These are phyloP conservation scores for Tapirus terrestris DNA, from an alignment of 2,113 vertebrate genomes.

Conservation along the genomic window DNA sequence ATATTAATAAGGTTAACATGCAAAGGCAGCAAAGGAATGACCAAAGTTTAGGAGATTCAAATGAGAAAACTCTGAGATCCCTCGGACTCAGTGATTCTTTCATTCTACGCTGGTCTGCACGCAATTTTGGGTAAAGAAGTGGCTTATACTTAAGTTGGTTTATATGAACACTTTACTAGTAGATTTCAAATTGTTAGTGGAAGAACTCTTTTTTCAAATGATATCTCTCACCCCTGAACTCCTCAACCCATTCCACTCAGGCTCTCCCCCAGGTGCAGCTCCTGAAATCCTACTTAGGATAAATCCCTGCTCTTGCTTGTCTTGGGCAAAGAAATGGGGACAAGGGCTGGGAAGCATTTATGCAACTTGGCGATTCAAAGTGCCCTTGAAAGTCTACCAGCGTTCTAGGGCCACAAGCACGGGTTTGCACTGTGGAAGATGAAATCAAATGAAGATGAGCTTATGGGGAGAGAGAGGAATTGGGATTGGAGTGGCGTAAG, in stretches of 20 bases:
- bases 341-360: not conserved
- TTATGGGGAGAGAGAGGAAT: not conserved
- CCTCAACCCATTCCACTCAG: not conserved
- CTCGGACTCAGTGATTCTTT: not conserved
- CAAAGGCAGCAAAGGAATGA: not conserved
- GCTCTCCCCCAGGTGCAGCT: not conserved
- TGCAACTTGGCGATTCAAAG: not conserved
- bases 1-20: not conserved
- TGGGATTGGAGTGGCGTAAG: not conserved
- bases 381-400: not conserved
- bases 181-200: not conserved
- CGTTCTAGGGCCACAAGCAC: not conserved
- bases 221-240: not conserved
- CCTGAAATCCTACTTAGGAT: not conserved
- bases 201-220: not conserved
- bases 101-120: not conserved
- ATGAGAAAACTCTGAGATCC: not conserved
- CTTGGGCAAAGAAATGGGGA: not conserved
- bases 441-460: not conserved
- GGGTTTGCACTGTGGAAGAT: not conserved
- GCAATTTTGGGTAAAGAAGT: not conserved
- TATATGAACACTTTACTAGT: not conserved
- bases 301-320: not conserved
- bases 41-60: not conserved
- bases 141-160: not conserved